Base-by-base conservation (phyloP, 2,888 invertebrate genomes). In the Lepidocyrtoides sp. region DNA sequence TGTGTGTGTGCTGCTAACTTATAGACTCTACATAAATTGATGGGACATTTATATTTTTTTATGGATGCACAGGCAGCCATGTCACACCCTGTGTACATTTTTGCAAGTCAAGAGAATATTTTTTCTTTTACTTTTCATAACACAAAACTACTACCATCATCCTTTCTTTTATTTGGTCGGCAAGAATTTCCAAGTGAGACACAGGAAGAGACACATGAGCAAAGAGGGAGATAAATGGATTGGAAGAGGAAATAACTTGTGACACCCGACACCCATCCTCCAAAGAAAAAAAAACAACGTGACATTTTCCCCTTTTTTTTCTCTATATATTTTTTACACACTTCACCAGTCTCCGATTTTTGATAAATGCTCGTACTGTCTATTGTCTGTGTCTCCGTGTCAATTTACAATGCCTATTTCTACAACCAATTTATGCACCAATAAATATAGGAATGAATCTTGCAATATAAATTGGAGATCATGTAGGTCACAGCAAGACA, bases 211-310 rank as follows among this genome's bases (percentile, higher is more conserved):
- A 75, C 75, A 75, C 66, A 75, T 44, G 44, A 23, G 12, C 12
- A n/a, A n/a, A n/a, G 23, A 86, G 26, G 72, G 69, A 89, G 82
- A 89, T 89, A 89, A 89, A 89, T 89, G 89, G 89, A 89, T 89
- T 83, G 89, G 89, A 89, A 89, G 54, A 60, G 23, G 23, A 89
- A 89, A 89, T 2, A 10, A 10, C 82, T 82, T 89, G 81, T 82
- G 88, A 82, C 88, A 89, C 88, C 82, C 88, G 63, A 89, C 82
- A 83, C 89, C 83, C 89, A 44, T 83, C 26, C 14, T 51, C 77
- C n/a, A n/a, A n/a, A n/a, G 4, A n/a, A 66, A 29, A 63, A n/a
- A 48, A 75, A 57, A 75, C 36, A 77, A 83, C 83, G 83, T 60
- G 57, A 23, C 48, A 66, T 63, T 44, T 82, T 32, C 48, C 36